Conservation (phyloP, 1,140 invertebrate species). For the Galendromus occidentalis region DNA sequence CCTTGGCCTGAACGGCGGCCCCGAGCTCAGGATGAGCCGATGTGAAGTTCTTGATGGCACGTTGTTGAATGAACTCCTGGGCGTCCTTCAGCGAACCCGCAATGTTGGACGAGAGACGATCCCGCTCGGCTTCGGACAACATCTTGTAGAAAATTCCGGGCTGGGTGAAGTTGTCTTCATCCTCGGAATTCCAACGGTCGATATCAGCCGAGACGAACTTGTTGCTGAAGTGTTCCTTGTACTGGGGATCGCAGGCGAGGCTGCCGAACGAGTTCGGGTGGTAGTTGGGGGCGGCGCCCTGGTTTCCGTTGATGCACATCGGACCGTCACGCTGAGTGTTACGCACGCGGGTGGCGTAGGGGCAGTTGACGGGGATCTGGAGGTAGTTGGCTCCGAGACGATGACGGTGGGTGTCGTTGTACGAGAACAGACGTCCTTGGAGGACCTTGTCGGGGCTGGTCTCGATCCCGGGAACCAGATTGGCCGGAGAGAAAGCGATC, state of each 20-base stretch:
- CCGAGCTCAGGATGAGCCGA: slow-evolving; percentile 31
- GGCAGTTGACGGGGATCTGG: slow-evolving; percentile 87
- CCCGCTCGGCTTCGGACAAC: slow-evolving; percentile 45
- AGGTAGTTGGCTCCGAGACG: slow-evolving; percentile 76
- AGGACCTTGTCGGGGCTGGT: slow-evolving; percentile 86
- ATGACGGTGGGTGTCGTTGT: slow-evolving; percentile 81
- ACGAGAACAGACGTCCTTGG: slow-evolving; percentile 78
- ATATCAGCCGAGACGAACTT: slow-evolving; percentile 16
- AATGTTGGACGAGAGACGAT: slow-evolving; percentile 57
- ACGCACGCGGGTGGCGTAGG: slow-evolving; percentile 36
- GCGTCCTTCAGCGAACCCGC: slow-evolving; percentile 51
- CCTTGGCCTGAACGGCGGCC: not conserved
- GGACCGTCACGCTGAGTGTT: slow-evolving; percentile 80
- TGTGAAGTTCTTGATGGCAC: slow-evolving; percentile 29
- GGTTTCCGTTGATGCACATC: slow-evolving; percentile 28
- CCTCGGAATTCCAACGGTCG: slow-evolving; percentile 49
- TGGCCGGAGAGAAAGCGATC: slow-evolving; percentile 72
- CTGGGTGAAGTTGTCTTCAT: slow-evolving; percentile 81
- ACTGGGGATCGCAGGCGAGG: slow-evolving; percentile 3
- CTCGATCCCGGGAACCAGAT: slow-evolving; percentile 74
- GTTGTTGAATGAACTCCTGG: slow-evolving; percentile 55
- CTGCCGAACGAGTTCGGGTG: slow-evolving; percentile 16
- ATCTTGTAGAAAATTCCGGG: slow-evolving; percentile 55
- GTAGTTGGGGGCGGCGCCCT: slow-evolving; percentile 21
- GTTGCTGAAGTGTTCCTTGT: slow-evolving; percentile 15